Evolutionary conservation across 2,888 invertebrate species (phyloP), one percentile per base, ranked within the genome.

Genomic region (Drosophila recens): DNA sequence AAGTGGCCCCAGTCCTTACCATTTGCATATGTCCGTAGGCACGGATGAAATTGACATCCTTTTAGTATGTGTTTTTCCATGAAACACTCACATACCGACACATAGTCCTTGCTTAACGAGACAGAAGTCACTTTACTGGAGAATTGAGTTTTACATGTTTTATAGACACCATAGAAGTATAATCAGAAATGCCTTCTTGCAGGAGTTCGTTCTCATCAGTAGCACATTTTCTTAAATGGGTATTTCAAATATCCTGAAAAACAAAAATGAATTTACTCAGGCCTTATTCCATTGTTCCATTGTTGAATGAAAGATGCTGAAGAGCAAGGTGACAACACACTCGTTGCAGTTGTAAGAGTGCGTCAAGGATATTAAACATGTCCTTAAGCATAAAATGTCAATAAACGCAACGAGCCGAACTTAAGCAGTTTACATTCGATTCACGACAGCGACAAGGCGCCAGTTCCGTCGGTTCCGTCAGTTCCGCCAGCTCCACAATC

Each of bases 321-420:
- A 15, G 11, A 17, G 33, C 33, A 51, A 51, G 20, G 43, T 36
- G 34, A 43, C 20, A 36, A 11, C 20, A 17, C 48, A 49, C 10
- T 33, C 59, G 42, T 11, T 56, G 42, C 43, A 43, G 20, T 40
- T 58, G 36, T 40, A 58, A 58, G 15, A 52, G 59, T 46, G 62
- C 65, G 54, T 51, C 33, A 69, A 75, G 75, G 79, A 86, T 82
- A 87, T 82, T 84, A 87, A 86, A 80, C 78, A 76, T 87, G 82
- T 87, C 87, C 89, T 86, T 78, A 78, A 87, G 87, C 89, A 82
- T 72, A 82, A 80, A 87, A 80, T 82, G 89, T 84, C 89, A 80
- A 89, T 84, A 82, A 82, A 80, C 74, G 87, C 89, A 84, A 67
- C 78, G 81, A 86, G 65, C 74, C 81, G 78, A 70, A 79, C 61